phyloP scores from a whole-genome alignment of 1,140 invertebrate genomes.

The Trypoxylus dichotomus region DNA sequence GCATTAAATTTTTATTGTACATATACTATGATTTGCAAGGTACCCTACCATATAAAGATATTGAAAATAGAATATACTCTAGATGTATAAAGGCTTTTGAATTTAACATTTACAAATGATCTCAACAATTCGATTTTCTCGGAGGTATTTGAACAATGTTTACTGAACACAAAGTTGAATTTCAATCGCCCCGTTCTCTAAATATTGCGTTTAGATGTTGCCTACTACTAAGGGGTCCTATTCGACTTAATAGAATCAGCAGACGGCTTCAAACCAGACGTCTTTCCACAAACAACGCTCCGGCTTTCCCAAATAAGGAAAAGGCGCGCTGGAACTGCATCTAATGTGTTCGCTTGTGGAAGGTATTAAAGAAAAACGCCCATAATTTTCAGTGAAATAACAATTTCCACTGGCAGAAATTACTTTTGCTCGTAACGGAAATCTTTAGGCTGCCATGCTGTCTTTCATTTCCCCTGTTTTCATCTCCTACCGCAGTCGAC shows the following conservation, averaged over 20 bases:
- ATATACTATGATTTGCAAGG: too few species aligned
- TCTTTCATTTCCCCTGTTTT: background rate
- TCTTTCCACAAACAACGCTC: background rate
- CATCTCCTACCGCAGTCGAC: background rate
- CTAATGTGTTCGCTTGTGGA: background rate
- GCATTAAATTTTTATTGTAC: too few species aligned
- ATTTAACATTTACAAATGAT: background rate
- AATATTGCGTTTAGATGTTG: background rate
- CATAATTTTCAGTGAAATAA: conserved; percentile 4
- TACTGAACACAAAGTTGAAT: background rate
- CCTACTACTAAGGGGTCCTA: background rate
- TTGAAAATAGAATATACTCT: too few species aligned
- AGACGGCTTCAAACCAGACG: background rate
- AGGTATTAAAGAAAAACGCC: background rate
- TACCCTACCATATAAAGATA: too few species aligned
- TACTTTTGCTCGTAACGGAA: background rate
- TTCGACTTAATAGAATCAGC: background rate
- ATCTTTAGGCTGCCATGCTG: background rate
- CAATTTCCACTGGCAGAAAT: conserved; percentile 6
- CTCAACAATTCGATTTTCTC: background rate
- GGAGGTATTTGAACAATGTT: background rate
- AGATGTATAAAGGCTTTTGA: too few species aligned
- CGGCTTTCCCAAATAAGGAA: background rate
- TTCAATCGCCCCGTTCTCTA: background rate
- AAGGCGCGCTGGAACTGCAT: background rate